Percentiles rank a stretch among this genome's conserved stretches.
Evolutionary conservation across 2,113 vertebrate genomes (phyloP).

Genomic region (Carassius gibelio): DNA sequence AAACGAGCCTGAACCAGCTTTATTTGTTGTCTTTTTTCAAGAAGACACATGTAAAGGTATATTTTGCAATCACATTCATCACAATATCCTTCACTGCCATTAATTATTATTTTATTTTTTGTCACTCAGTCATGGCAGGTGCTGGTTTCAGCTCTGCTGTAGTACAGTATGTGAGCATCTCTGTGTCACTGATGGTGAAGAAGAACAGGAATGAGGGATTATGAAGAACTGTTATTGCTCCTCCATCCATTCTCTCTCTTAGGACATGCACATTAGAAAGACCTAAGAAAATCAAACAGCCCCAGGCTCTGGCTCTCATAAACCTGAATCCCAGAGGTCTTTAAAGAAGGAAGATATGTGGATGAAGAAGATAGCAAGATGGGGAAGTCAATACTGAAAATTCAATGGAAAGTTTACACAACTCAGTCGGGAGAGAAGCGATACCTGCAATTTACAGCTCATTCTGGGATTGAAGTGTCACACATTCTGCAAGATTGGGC

Average conservation of each 20-base stretch:
- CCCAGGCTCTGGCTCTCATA: not conserved
- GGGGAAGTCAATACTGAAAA: not conserved
- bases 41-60: not conserved
- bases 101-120: no score
- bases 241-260: conserved; percentile 2
- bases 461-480: not conserved
- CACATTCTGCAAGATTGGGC: not conserved
- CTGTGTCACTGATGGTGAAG: conserved; percentile 19
- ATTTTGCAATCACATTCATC: not conserved
- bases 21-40: not conserved
- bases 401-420: conserved; percentile 7
- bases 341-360: not conserved
- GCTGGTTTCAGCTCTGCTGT: not conserved
- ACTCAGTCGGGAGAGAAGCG: not conserved
- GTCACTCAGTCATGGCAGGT: not conserved
- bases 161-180: conserved; percentile 36
- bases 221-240: conserved; percentile 35
- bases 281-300: conserved; percentile 33
- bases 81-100: not conserved
- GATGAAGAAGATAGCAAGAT: not conserved
- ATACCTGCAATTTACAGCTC: not conserved
- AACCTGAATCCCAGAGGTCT: conserved; percentile 22
- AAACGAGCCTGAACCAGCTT: no score
- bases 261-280: conserved; percentile 13
- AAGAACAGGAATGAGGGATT: conserved; percentile 34